phyloP scores from a whole-genome alignment of 1,140 invertebrate species.

The Neomicropteryx cornuta region DNA sequence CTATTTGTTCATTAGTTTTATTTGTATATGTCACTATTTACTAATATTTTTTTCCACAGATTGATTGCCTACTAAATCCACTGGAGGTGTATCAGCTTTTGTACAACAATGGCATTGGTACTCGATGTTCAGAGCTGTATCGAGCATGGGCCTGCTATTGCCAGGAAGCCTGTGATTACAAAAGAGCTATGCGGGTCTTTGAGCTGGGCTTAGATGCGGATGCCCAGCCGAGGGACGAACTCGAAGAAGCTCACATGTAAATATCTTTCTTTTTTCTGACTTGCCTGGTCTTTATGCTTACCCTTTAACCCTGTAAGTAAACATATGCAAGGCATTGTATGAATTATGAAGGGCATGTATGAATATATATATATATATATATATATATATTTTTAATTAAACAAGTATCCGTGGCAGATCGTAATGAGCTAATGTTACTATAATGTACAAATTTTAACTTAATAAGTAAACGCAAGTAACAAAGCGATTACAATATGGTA shows the following conservation, averaged over 20 bases:
- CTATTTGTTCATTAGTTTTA: no score
- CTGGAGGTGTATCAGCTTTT: constrained; percentile 65
- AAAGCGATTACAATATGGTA: no score
- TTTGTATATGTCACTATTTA: no score
- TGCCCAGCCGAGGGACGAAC: constrained; percentile 61
- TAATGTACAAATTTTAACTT: no score
- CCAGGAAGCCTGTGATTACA: constrained; percentile 61
- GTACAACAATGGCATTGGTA: constrained; percentile 62
- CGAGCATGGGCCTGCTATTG: constrained; percentile 72
- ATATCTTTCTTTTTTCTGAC: constrained; percentile 15
- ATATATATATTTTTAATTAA: no score
- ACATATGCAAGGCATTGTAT: no score
- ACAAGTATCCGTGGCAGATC: no score
- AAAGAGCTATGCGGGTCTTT: constrained; percentile 63
- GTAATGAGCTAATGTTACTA: no score
- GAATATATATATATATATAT: no score
- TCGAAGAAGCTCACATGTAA: constrained; percentile 60
- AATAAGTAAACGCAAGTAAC: no score
- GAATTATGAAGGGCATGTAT: no score
- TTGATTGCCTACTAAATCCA: constrained; percentile 61
- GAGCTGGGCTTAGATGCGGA: constrained; percentile 53
- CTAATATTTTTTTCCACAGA: constrained; percentile 38
- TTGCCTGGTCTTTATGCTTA: no score
- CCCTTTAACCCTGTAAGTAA: constrained; percentile 3
- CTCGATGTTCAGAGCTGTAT: constrained; percentile 67